Percentiles rank a stretch among this genome's conserved stretches.
Conservation (phyloP, 2,113 vertebrate species). For the Megaceryle torquata region DNA sequence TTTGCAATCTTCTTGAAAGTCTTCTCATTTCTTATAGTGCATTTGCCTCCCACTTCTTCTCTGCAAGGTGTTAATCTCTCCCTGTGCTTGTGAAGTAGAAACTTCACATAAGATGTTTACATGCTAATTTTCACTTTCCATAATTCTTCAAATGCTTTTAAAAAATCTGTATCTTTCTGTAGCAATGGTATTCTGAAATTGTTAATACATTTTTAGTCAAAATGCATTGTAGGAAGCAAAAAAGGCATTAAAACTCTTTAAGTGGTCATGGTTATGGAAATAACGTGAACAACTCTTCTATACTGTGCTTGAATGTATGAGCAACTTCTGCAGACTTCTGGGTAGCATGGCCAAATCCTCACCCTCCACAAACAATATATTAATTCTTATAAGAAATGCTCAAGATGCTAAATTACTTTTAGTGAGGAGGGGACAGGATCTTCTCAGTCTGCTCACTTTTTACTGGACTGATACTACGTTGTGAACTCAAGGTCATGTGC, state of each 20-base stretch:
- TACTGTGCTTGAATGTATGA: background rate
- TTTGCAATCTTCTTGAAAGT: background rate
- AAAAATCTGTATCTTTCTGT: background rate
- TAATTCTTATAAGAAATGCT: background rate
- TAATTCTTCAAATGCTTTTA: background rate
- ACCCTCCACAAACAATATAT: background rate
- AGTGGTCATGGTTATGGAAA: background rate
- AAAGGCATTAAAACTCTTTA: background rate
- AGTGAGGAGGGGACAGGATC: no score
- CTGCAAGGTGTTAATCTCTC: conserved; percentile 35
- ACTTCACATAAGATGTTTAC: background rate
- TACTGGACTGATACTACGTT: background rate
- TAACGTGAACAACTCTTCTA: background rate
- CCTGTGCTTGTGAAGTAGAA: background rate
- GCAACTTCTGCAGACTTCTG: background rate
- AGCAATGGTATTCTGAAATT: background rate
- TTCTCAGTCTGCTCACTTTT: background rate
- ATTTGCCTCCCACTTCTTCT: conserved; percentile 25
- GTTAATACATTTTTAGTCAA: background rate
- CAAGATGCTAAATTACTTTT: background rate
- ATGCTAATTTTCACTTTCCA: background rate
- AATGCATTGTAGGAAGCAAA: background rate
- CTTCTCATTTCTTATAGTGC: background rate
- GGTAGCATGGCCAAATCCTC: background rate
- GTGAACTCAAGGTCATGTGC: background rate